These are phyloP conservation scores for Tyrannus savana DNA, from an alignment of 2,113 vertebrate species.

Conservation along the genomic window DNA sequence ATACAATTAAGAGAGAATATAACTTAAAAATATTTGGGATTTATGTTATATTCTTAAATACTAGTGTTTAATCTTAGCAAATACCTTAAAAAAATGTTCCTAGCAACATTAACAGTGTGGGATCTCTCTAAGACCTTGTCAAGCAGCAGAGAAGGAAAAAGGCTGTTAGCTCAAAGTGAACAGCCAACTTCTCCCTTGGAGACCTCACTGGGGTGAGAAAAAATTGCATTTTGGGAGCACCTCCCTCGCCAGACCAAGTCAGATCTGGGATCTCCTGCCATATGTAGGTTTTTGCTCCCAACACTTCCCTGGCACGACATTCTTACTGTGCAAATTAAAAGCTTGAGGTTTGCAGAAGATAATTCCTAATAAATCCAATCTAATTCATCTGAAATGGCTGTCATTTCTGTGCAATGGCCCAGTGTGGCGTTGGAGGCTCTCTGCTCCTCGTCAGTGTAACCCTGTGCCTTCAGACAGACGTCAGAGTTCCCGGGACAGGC, in stretches of 20 bases:
- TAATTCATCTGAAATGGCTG: background rate
- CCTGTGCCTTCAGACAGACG: accelerated
- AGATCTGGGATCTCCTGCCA: background rate
- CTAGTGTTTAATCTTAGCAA: background rate
- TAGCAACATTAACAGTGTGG: background rate
- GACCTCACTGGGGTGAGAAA: background rate
- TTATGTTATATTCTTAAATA: background rate
- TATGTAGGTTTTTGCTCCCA: background rate
- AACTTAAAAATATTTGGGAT: background rate
- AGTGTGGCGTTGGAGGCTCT: accelerated
- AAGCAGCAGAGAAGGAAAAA: background rate
- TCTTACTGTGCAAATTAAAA: background rate
- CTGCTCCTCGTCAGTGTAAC: accelerated
- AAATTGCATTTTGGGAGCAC: background rate
- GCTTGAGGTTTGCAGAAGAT: background rate
- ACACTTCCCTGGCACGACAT: background rate
- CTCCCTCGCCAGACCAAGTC: background rate
- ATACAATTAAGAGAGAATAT: background rate
- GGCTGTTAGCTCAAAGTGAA: background rate
- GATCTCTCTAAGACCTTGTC: background rate
- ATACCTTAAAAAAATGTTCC: background rate
- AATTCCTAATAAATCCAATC: background rate
- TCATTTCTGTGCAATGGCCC: background rate
- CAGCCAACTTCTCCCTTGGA: background rate
- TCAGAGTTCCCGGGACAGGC: accelerated